A percentile compares a stretch with the other conserved stretches of the same genome.
phyloP scores from a whole-genome alignment of 2,113 vertebrate genomes.

The Mesembrinibis cayennensis region DNA sequence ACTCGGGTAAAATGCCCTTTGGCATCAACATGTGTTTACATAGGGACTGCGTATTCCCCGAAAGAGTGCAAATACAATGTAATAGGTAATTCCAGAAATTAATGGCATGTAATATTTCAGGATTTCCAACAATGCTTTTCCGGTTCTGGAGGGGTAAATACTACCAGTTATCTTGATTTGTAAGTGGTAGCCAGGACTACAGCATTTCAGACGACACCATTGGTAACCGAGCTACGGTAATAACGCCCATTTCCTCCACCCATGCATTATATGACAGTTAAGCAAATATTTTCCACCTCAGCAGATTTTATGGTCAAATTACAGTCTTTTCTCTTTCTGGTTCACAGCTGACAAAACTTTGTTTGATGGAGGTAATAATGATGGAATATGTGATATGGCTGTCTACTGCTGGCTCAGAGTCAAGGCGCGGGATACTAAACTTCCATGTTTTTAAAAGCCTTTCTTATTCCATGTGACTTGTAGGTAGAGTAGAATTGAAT shows the following conservation, averaged over 20 bases:
- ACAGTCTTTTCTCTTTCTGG: neutral
- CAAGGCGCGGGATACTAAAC: fast-evolving
- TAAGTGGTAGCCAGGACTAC: neutral
- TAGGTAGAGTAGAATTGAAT: neutral
- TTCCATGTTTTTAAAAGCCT: neutral
- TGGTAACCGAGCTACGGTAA: neutral
- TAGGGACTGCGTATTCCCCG: neutral
- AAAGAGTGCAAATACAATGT: neutral
- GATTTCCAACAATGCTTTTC: neutral
- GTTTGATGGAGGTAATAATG: neutral
- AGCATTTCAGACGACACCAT: fast-evolving
- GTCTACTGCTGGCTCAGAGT: neutral
- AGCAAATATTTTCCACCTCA: neutral
- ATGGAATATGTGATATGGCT: neutral
- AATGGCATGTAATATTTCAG: neutral
- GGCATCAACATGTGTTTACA: neutral
- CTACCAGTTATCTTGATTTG: neutral
- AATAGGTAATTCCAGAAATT: neutral
- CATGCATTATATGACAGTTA: neutral
- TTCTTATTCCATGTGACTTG: neutral
- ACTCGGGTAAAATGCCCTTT: neutral
- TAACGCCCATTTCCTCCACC: neutral
- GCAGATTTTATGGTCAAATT: neutral
- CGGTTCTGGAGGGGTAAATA: neutral
- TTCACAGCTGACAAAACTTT: neutral